A percentile compares a stretch with the other conserved stretches of the same genome.
These are phyloP conservation scores for Ischnus inquisitorius DNA, from an alignment of 2,888 invertebrate genomes.

Conservation along the genomic window DNA sequence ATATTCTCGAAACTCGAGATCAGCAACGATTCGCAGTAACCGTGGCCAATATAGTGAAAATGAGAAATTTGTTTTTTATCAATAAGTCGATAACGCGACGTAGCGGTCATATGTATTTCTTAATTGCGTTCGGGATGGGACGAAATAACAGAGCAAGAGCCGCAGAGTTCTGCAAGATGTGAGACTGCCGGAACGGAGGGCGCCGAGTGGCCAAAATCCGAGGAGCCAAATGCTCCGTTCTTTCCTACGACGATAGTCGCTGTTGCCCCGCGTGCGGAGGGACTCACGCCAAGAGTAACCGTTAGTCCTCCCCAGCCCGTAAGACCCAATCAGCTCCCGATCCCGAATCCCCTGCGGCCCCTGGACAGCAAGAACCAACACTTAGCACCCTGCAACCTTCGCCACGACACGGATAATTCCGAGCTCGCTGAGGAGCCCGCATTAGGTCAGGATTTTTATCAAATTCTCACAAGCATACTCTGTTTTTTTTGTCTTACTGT, in stretches of 20 bases:
- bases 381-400: conserved; percentile 63
- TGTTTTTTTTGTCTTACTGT: conserved; percentile 29
- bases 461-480: conserved; percentile 37
- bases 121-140: conserved; percentile 32
- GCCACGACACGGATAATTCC: conserved; percentile 66
- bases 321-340: conserved; percentile 74
- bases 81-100: conserved; percentile 13
- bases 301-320: conserved; percentile 74
- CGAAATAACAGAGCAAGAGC: conserved; percentile 71
- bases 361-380: conserved; percentile 66
- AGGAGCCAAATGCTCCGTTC: conserved; percentile 69
- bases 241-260: conserved; percentile 64
- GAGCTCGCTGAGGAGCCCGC: conserved; percentile 64
- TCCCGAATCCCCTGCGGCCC: conserved; percentile 74
- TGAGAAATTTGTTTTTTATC: neutral
- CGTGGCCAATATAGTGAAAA: neutral
- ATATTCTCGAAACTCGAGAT: neutral
- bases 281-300: conserved; percentile 70
- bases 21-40: neutral
- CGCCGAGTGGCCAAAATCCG: conserved; percentile 63
- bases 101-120: conserved; percentile 25
- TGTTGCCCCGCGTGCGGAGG: conserved; percentile 46
- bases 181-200: conserved; percentile 64
- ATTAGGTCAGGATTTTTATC: conserved; percentile 72
- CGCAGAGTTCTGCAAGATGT: conserved; percentile 69